phyloP scores from a whole-genome alignment of 2,797 vertebrate species.

The Threskiornis aethiopicus region DNA sequence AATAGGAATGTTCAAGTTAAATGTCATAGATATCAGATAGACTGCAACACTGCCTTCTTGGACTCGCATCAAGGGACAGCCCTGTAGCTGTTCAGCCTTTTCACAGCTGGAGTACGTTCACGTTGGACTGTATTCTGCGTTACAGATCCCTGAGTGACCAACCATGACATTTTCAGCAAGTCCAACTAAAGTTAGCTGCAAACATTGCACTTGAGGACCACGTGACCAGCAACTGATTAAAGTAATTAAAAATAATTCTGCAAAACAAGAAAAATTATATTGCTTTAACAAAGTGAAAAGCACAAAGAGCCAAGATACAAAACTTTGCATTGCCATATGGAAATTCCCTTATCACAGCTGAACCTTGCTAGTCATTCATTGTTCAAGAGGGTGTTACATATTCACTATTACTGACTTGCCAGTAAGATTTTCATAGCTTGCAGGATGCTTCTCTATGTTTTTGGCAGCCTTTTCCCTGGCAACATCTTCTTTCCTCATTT shows the following conservation, averaged over 20 bases:
- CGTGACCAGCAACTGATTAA: background rate
- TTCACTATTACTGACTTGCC: background rate
- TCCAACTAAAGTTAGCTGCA: background rate
- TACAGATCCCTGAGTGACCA: background rate
- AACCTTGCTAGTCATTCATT: background rate
- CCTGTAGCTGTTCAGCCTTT: constrained; percentile 9
- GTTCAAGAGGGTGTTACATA: background rate
- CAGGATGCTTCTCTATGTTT: background rate
- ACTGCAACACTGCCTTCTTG: constrained; percentile 1
- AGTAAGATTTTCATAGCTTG: background rate
- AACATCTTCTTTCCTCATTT: background rate
- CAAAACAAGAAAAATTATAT: background rate
- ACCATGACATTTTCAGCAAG: background rate
- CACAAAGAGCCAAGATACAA: background rate
- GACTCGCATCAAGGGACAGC: background rate
- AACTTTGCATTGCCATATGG: background rate
- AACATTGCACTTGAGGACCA: background rate
- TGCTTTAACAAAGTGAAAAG: background rate
- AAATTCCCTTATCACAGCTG: background rate
- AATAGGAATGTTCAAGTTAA: constrained; percentile 35
- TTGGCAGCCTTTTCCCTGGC: background rate
- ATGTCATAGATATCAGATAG: constrained; percentile 46
- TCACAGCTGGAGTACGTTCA: background rate
- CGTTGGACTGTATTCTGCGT: background rate
- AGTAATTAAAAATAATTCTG: background rate